These are phyloP conservation scores for Andrena bicolor DNA, from an alignment of 2,888 invertebrate genomes.

Conservation along the genomic window DNA sequence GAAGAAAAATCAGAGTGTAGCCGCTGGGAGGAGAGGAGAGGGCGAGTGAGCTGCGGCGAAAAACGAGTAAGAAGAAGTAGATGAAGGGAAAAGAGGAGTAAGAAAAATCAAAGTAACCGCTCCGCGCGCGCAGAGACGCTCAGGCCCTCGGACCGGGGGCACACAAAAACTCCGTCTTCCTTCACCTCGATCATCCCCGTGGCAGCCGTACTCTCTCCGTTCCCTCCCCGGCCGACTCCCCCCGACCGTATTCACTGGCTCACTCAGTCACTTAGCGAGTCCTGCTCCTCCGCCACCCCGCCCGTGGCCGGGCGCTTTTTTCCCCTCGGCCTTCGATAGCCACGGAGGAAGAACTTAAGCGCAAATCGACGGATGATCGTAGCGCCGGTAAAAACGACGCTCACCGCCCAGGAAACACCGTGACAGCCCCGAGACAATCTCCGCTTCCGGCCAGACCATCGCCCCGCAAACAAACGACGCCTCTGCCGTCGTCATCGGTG, in stretches of 20 bases:
- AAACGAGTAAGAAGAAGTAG: slow-evolving; percentile 35
- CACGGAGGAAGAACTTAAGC: slow-evolving; percentile 48
- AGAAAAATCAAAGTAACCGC: slow-evolving; percentile 44
- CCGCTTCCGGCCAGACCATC: slow-evolving; percentile 43
- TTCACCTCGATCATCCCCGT: background rate
- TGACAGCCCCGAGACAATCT: slow-evolving; percentile 37
- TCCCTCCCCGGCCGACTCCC: background rate
- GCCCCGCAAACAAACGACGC: slow-evolving; percentile 9
- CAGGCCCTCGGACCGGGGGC: slow-evolving; percentile 33
- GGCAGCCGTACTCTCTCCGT: background rate
- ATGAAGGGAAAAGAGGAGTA: slow-evolving; percentile 49
- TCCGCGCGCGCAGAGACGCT: slow-evolving; percentile 39
- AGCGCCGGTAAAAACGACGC: slow-evolving; percentile 42
- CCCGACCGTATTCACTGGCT: slow-evolving; percentile 42
- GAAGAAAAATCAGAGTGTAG: slow-evolving; percentile 40
- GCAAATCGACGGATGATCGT: slow-evolving; percentile 58
- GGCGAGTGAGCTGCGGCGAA: slow-evolving; percentile 44
- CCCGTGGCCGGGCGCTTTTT: slow-evolving; percentile 6
- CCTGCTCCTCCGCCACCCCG: slow-evolving; percentile 26
- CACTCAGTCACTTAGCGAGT: slow-evolving; percentile 43
- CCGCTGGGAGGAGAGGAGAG: slow-evolving; percentile 14
- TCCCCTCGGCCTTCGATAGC: slow-evolving; percentile 32
- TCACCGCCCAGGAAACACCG: slow-evolving; percentile 40
- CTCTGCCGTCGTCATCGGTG: background rate
- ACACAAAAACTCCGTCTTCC: slow-evolving; percentile 47